phyloP scores from a whole-genome alignment of 2,888 invertebrate genomes.

The Gymnoscelis rufifasciata region DNA sequence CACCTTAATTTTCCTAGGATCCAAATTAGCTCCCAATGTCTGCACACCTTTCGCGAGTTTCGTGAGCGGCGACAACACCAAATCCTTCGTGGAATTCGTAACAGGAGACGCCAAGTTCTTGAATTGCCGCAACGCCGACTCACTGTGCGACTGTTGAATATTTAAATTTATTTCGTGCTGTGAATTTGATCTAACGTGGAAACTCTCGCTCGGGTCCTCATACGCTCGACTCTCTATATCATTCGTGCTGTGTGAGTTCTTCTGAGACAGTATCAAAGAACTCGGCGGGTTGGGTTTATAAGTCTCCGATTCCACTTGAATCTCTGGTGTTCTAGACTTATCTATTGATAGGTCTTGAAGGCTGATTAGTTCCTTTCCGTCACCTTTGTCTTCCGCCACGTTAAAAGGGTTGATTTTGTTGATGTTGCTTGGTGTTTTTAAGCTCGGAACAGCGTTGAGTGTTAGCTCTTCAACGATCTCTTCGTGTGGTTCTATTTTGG shows the following conservation, averaged over 20 bases:
- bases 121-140: slow-evolving; percentile 85
- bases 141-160: slow-evolving; percentile 88
- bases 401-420: slow-evolving; percentile 66
- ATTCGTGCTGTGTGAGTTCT: slow-evolving; percentile 84
- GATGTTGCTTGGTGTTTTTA: slow-evolving; percentile 58
- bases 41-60: slow-evolving; percentile 93
- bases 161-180: slow-evolving; percentile 84
- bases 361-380: neutral
- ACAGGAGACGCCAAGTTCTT: slow-evolving; percentile 84
- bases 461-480: slow-evolving; percentile 77
- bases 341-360: neutral
- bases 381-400: neutral
- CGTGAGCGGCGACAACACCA: slow-evolving; percentile 86
- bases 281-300: slow-evolving; percentile 72
- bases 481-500: slow-evolving; percentile 67
- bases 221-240: slow-evolving; percentile 72
- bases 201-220: slow-evolving; percentile 49
- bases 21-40: slow-evolving; percentile 89
- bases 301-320: slow-evolving; percentile 68
- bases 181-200: slow-evolving; percentile 75
- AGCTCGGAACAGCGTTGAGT: slow-evolving; percentile 44
- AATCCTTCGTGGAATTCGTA: slow-evolving; percentile 80
- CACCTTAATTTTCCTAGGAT: slow-evolving; percentile 86
- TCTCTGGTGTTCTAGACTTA: slow-evolving; percentile 76
- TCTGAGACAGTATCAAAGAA: slow-evolving; percentile 78